Base-by-base conservation (phyloP, 2,888 invertebrate species). In the Andrena haemorrhoa region DNA sequence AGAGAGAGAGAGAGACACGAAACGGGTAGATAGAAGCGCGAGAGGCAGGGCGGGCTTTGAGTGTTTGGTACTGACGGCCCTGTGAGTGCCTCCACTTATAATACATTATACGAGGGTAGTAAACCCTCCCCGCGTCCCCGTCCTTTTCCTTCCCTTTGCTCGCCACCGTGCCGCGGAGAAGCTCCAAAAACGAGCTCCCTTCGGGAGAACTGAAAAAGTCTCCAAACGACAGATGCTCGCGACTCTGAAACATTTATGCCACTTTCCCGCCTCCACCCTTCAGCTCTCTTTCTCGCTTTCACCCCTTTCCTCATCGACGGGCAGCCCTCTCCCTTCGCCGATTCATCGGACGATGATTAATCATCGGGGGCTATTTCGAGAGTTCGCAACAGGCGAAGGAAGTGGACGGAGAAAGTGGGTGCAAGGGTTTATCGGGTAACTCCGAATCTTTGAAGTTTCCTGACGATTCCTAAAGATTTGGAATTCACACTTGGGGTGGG, bases 61-160 rank as follows among this genome's bases (percentile, higher is more conserved):
- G 90, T 89, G 89, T 90, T 91, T 91, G 91, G 89, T 88, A 90
- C 85, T 87, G 91, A 92, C 88, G 90, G 89, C 83, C 83, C 81
- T 85, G 79, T 86, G 88, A 91, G 88, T 90, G 92, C 90, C 83
- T 87, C 88, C 86, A 90, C 88, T 89, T 90, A 87, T 88, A 91
- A 92, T 91, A 85, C 87, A 89, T 88, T 89, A 87, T 89, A 79
- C 85, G 76, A 79, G 80, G 86, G 85, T 85, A 86, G 81, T 85
- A 83, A 89, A 81, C 84, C 74, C 68, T 61, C 56, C 58, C 10
- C 20, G 49, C 7, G 33, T 7, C 58, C 23, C 63, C 35, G 53
- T 64, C 63, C 49, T 75, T 75, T 69, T 76, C 82, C 60, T 79
- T 70, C 77, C 71, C 66, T 66, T 65, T 79, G 76, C 51, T 31